phyloP scores from a whole-genome alignment of 2,888 invertebrate genomes.

The Autographa pulchrina region DNA sequence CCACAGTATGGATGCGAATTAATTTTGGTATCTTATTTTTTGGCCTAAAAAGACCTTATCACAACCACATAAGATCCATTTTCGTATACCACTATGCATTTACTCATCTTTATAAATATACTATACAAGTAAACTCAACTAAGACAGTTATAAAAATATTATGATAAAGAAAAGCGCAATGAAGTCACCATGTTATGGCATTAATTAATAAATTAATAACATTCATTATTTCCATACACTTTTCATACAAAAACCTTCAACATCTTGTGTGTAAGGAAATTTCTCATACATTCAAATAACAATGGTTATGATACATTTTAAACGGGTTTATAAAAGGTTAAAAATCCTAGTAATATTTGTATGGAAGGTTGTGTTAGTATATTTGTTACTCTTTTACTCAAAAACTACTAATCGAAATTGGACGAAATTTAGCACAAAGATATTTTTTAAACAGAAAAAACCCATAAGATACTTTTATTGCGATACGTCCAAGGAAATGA shows the following conservation, averaged over 20 bases:
- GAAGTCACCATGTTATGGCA: neutral
- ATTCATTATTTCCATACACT: conserved; percentile 1
- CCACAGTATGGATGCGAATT: too few relatives aligned
- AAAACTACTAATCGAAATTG: too few relatives aligned
- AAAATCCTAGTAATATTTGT: too few relatives aligned
- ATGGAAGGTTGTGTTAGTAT: too few relatives aligned
- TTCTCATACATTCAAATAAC: neutral
- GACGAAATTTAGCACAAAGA: too few relatives aligned
- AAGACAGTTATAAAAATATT: conserved; percentile 1
- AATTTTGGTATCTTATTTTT: too few relatives aligned
- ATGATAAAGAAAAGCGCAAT: conserved; percentile 3
- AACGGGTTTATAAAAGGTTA: neutral
- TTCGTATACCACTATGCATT: neutral
- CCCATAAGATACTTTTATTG: too few relatives aligned
- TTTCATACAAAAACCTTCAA: conserved; percentile 3
- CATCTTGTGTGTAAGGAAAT: neutral
- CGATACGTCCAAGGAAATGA: too few relatives aligned
- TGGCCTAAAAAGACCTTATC: neutral
- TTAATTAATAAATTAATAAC: conserved; percentile 1
- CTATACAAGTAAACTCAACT: neutral
- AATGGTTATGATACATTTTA: neutral
- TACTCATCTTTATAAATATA: neutral
- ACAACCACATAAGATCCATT: neutral
- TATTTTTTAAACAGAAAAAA: too few relatives aligned
- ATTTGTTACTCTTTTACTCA: too few relatives aligned